Base-by-base conservation (phyloP, 2,888 invertebrate genomes). In the Ormyrus labotus region DNA sequence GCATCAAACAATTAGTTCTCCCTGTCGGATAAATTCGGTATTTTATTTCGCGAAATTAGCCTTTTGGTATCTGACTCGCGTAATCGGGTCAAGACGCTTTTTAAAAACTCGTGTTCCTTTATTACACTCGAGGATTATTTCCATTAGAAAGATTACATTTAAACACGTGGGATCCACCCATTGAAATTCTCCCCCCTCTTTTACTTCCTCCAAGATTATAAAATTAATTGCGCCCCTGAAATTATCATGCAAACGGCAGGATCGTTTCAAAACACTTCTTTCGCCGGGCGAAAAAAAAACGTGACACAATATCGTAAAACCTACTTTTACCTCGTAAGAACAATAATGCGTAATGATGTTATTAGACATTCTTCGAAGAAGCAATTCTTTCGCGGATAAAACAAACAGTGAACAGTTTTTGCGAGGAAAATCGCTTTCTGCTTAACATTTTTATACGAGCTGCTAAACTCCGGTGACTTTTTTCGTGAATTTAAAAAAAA, bases 181-280 rank as follows among this genome's bases (percentile, higher is more conserved):
- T 79, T 68, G 74, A 74, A 74, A 57, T 60, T 11, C 63, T 48
- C 34, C 50, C 45, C 9, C 48, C 5, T 34, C 6, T 6, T 55
- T 72, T 19, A 19, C 53, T 19, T 10, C 45, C n/a, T 10, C 6
- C n/a, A 11, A 70, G 70, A 79, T 76, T 72, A 63, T 80, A 71
- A 76, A 76, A 80, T 78, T 68, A 70, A 73, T 68, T 67, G 61
- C 63, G 72, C 60, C 61, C 67, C 57, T 80, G 71, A 71, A 75
- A 71, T 72, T 67, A 76, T 61, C 75, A 48, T 71, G 60, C 55
- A 34, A 75, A 80, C 64, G 2, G 9, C 1, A 48, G 7, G 45
- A 61, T 70, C 58, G 10, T 80, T 80, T 65, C 80, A 80, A 80
- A 80, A 80, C 61, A 64, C 60, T 68, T 63, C 69, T 65, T 71